A percentile compares a stretch with the other conserved stretches of the same genome.
phyloP scores from a whole-genome alignment of 2,888 invertebrate genomes.

The Melinopterus prodromus region DNA sequence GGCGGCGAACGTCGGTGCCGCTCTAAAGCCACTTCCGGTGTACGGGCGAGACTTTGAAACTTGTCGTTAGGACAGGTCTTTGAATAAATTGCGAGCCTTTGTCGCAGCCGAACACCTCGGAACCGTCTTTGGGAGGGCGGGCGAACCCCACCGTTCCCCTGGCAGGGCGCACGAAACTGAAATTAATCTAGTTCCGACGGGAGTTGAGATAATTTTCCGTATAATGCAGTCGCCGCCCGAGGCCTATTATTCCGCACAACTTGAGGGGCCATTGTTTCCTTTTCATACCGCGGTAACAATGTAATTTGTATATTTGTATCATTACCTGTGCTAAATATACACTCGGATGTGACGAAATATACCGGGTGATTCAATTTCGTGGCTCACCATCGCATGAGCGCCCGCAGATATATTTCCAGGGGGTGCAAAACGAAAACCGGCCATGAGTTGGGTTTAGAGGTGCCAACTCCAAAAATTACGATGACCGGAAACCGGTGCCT shows the following conservation, averaged over 20 bases:
- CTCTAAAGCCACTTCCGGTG: background rate
- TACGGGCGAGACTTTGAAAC: background rate
- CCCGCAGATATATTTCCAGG: too few species aligned
- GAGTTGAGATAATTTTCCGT: slow-evolving; percentile 34
- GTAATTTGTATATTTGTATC: background rate
- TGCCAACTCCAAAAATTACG: too few species aligned
- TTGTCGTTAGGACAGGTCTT: slow-evolving; percentile 4
- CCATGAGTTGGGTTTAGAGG: too few species aligned
- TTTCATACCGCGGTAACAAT: background rate
- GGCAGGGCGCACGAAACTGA: slow-evolving; percentile 16
- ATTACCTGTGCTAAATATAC: background rate
- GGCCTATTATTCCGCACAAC: slow-evolving; percentile 22
- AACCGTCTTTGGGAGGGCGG: background rate
- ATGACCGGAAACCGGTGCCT: too few species aligned
- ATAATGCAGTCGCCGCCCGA: slow-evolving; percentile 31
- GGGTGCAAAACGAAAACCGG: too few species aligned
- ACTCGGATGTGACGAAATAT: background rate
- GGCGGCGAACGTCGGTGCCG: background rate
- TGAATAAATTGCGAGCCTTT: background rate
- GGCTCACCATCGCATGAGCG: too few species aligned
- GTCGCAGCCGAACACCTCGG: background rate
- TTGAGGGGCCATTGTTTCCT: background rate
- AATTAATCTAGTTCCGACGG: slow-evolving; percentile 35
- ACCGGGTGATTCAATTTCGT: too few species aligned
- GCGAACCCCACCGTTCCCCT: background rate